These are phyloP conservation scores for Anastrepha ludens DNA, from an alignment of 1,140 invertebrate species.

Conservation along the genomic window DNA sequence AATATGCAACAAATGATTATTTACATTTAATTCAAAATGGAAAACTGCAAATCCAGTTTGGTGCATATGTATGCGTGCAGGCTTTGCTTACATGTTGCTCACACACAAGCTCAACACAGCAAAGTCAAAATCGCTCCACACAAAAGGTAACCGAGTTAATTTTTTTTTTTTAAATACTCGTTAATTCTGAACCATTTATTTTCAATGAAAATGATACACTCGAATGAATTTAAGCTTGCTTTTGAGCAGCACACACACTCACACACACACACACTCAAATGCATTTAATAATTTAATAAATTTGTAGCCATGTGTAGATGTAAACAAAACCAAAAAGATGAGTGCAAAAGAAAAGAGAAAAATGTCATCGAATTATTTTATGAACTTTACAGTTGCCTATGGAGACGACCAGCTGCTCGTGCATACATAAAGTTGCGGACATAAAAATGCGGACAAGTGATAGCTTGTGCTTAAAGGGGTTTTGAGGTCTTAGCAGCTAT, in stretches of 20 bases:
- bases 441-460: too few relatives aligned
- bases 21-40: not conserved
- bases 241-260: not conserved
- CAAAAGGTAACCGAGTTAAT: constrained; percentile 5
- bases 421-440: too few relatives aligned
- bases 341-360: not conserved
- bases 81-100: not conserved
- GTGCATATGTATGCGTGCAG: not conserved
- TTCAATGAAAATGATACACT: constrained; percentile 10
- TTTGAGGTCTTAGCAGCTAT: too few relatives aligned
- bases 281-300: not conserved
- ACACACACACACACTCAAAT: not conserved
- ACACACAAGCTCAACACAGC: constrained; percentile 3
- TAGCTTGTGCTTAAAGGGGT: too few relatives aligned
- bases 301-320: not conserved
- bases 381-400: constrained; percentile 24
- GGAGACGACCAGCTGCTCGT: not conserved
- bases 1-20: not conserved
- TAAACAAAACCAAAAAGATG: not conserved
- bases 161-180: not conserved
- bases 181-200: constrained; percentile 11
- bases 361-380: constrained; percentile 43
- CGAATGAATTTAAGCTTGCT: not conserved
- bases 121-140: not conserved
- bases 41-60: not conserved